Conservation (phyloP, 2,888 invertebrate species). For the Drosophila formosana region DNA sequence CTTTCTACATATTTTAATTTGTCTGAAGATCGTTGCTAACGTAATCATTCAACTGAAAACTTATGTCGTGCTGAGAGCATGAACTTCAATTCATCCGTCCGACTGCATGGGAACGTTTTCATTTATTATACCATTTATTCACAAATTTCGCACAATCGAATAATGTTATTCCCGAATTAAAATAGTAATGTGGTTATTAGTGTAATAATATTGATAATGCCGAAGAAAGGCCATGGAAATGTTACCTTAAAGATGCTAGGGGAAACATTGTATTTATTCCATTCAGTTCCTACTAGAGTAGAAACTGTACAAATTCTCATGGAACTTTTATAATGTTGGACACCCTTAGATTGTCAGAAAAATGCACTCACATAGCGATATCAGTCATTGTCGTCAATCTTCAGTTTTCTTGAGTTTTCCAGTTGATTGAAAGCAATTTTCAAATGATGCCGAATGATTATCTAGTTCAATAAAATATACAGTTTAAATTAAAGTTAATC, state of each 20-base stretch:
- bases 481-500: neutral
- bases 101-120: conserved; percentile 64
- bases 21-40: conserved; percentile 51
- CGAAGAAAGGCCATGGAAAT: conserved; percentile 4
- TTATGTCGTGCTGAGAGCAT: conserved; percentile 61
- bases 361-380: neutral
- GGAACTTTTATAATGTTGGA: neutral
- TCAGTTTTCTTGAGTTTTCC: neutral
- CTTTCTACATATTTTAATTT: conserved; percentile 66
- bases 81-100: conserved; percentile 56
- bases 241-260: neutral
- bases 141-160: conserved; percentile 24
- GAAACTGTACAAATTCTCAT: neutral
- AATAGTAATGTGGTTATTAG: conserved; percentile 23
- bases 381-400: neutral
- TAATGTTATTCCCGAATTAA: conserved; percentile 17
- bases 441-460: neutral
- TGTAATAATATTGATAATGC: conserved; percentile 19
- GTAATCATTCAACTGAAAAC: conserved; percentile 69
- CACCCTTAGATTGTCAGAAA: neutral
- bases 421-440: neutral
- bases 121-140: conserved; percentile 8
- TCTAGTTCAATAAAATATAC: neutral
- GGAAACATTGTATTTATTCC: conserved; percentile 16
- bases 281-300: neutral